These are phyloP conservation scores for Hylaeus volcanicus DNA, from an alignment of 1,140 invertebrate species.

Conservation along the genomic window DNA sequence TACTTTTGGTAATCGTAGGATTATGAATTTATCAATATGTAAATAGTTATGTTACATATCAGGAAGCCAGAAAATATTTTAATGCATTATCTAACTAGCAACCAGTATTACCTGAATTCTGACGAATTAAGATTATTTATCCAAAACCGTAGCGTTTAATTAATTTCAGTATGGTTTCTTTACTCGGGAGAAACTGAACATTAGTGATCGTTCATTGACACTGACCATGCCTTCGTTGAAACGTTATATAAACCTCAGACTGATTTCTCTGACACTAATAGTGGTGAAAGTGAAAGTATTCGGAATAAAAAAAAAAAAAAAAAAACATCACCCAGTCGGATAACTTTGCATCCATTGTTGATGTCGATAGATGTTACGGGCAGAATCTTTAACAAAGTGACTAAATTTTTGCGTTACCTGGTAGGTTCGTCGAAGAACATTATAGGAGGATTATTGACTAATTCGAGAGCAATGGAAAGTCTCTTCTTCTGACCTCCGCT, in stretches of 20 bases:
- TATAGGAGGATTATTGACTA: slow-evolving; percentile 97
- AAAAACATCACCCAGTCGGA: too few relatives aligned
- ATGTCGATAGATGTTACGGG: not conserved
- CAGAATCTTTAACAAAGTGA: too few relatives aligned
- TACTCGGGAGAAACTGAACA: not conserved
- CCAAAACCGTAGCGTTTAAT: too few relatives aligned
- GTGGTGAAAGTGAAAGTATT: slow-evolving; percentile 46
- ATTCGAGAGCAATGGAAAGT: slow-evolving; percentile 96
- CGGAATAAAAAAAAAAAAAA: not conserved
- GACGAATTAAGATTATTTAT: too few relatives aligned
- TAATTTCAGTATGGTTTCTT: too few relatives aligned
- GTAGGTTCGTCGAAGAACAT: slow-evolving; percentile 99
- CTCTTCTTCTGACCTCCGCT: slow-evolving; percentile 98
- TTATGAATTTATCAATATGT: too few relatives aligned
- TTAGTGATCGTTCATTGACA: not conserved
- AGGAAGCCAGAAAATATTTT: too few relatives aligned
- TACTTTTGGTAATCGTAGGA: too few relatives aligned
- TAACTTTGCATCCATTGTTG: not conserved
- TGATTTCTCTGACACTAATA: slow-evolving; percentile 30
- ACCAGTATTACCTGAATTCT: too few relatives aligned
- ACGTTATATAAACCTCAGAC: slow-evolving; percentile 26
- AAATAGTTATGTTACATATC: too few relatives aligned
- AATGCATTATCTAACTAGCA: too few relatives aligned
- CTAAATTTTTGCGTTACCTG: slow-evolving; percentile 78
- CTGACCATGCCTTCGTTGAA: slow-evolving; percentile 19